A percentile compares a stretch with the other conserved stretches of the same genome.
Evolutionary conservation across 2,113 vertebrate genomes (phyloP).

Genomic region (Hydropotes inermis): DNA sequence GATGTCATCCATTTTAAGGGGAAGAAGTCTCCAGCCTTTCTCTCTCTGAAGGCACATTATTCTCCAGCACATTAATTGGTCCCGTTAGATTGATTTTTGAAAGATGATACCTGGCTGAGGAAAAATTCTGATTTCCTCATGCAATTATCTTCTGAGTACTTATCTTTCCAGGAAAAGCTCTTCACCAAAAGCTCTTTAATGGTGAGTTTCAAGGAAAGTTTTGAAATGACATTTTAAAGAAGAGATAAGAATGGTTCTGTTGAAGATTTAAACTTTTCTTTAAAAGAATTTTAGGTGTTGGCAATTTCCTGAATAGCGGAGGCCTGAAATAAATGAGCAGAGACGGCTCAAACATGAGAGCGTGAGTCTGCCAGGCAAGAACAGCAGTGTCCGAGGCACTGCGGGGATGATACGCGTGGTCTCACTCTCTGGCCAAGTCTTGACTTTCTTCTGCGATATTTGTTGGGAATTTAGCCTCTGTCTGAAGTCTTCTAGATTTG

Average conservation of each 20-base stretch:
- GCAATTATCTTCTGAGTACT: constrained; percentile 4
- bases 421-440: neutral
- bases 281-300: neutral
- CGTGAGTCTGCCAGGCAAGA: neutral
- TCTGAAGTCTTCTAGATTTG: neutral
- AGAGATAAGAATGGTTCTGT: constrained; percentile 16
- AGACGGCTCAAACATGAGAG: neutral
- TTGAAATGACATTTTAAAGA: constrained; percentile 23
- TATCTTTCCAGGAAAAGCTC: constrained; percentile 23
- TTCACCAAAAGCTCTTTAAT: neutral
- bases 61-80: constrained; percentile 38
- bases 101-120: constrained; percentile 21
- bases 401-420: rapidly evolving
- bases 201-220: neutral
- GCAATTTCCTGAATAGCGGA: neutral
- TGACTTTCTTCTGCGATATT: neutral
- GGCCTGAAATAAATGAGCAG: neutral
- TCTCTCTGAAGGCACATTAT: constrained; percentile 23
- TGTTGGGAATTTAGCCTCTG: neutral
- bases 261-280: neutral
- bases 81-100: constrained; percentile 37
- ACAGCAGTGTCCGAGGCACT: neutral
- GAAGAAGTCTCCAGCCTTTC: neutral
- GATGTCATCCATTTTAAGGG: constrained; percentile 47
- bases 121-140: constrained; percentile 14